Evolutionary conservation across 2,113 vertebrate genomes (phyloP), one percentile per base, ranked within the genome.

Genomic region (Antigone vipio): DNA sequence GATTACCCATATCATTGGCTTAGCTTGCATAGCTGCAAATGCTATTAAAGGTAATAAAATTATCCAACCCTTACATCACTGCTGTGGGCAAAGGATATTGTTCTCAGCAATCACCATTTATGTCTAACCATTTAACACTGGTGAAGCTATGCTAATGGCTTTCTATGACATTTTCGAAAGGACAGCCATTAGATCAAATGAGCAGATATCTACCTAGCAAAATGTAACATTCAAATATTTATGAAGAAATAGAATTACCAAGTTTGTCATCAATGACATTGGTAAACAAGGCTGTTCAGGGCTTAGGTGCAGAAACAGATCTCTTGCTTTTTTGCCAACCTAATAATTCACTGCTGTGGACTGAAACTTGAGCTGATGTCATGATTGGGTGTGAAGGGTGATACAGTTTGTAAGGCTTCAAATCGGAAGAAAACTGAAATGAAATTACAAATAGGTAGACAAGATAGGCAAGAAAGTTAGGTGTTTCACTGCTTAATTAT

Each of bases 21-120:
- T 96, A 97, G 94, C 94, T 95, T 96, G 86, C 94, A 94, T 95
- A 97, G 93, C 95, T 95, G 85, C 82, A 96, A 96, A 93, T 96
- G 91, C 94, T 97, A 92, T 97, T 97, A 97, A 94, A 88, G 83
- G 88, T 85, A 97, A 96, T 97, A 96, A 97, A 97, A 93, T 97
- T 96, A 97, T 72, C 87, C 97, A 97, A 92, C 88, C 95, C 94
- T 97, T 95, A 92, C 95, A 85, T 93, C 77, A 69, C 56, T 95
- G 88, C 93, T 95, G 59, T 94, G 88, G 93, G 96, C 92, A 96
- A 95, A 95, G 90, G 93, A 96, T 95, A 96, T 96, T 97, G 87
- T 96, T 96, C 93, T 93, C 96, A 88, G 95, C 94, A 95, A 97
- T 96, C 96, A 95, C 92, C 92, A 86, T 97, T 97, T 95, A 95